Evolutionary conservation across 2,888 invertebrate species (phyloP).

Genomic region (Volucella zonaria): DNA sequence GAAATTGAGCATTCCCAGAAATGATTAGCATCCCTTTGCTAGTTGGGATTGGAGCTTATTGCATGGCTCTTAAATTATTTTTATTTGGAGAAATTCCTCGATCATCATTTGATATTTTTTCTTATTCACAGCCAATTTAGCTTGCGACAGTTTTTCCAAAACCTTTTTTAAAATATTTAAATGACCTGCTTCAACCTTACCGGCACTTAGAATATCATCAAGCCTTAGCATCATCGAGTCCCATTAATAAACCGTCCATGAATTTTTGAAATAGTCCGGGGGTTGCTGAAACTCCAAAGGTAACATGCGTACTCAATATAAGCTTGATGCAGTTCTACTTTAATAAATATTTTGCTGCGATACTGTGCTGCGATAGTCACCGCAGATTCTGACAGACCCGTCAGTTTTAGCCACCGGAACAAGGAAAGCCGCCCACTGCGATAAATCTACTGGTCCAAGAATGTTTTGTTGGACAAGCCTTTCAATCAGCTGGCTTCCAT

Average conservation of each 20-base stretch:
- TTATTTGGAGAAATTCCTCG: conserved; percentile 27
- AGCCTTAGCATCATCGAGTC: conserved; percentile 18
- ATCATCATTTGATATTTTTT: conserved; percentile 18
- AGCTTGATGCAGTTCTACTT: too few relatives aligned
- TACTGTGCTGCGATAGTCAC: too few relatives aligned
- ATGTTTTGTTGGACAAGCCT: too few relatives aligned
- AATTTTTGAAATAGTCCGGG: conserved; percentile 24
- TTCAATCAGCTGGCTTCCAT: too few relatives aligned
- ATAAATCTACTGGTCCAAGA: too few relatives aligned
- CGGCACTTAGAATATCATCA: conserved; percentile 32
- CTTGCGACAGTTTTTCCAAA: conserved; percentile 15
- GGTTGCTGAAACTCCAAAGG: conserved; percentile 34
- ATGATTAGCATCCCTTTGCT: too few relatives aligned
- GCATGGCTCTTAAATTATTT: conserved; percentile 13
- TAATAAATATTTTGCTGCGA: too few relatives aligned
- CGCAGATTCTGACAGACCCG: too few relatives aligned
- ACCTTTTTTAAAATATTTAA: background rate
- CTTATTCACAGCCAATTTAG: conserved; percentile 35
- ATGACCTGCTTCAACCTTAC: conserved; percentile 11
- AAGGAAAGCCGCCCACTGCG: too few relatives aligned
- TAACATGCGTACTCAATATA: background rate
- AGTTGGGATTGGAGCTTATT: background rate
- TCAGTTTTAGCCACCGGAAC: too few relatives aligned
- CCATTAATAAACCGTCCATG: conserved; percentile 27
- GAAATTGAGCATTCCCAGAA: too few relatives aligned